Evolutionary conservation across 2,888 invertebrate genomes (phyloP).

Genomic region (Creontiades dilutus): DNA sequence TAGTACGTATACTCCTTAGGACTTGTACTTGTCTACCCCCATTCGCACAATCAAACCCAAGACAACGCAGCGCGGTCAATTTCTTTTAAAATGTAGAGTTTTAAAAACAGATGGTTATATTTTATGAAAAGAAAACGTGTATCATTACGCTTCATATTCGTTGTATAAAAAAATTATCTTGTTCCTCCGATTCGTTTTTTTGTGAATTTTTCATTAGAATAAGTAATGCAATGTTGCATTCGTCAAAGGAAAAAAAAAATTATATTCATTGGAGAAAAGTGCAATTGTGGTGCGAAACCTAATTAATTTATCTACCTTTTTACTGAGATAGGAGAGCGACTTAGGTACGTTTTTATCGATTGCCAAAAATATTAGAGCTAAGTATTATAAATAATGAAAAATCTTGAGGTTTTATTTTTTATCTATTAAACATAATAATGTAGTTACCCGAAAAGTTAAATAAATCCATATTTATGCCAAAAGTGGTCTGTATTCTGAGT

Average conservation of each 20-base stretch:
- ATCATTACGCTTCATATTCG: conserved; percentile 39
- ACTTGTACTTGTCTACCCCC: too few relatives aligned
- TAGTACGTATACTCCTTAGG: too few relatives aligned
- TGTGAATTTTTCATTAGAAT: background rate
- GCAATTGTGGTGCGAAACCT: conserved; percentile 55
- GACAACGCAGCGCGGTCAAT: background rate
- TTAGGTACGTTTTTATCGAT: conserved; percentile 47
- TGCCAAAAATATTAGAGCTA: conserved; percentile 65
- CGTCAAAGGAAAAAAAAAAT: background rate
- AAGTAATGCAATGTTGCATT: too few relatives aligned
- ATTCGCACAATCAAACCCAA: background rate
- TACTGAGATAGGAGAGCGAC: background rate
- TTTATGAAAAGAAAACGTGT: background rate
- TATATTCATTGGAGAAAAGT: conserved; percentile 37
- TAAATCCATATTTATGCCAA: conserved; percentile 66
- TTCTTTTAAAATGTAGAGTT: background rate
- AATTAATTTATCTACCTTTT: conserved; percentile 46
- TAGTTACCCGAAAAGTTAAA: conserved; percentile 64
- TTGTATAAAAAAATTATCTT: conserved; percentile 38
- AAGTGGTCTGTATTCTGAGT: too few relatives aligned
- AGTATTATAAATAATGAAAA: conserved; percentile 30
- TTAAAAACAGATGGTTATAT: background rate
- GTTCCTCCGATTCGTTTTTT: conserved; percentile 34
- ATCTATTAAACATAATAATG: conserved; percentile 56
- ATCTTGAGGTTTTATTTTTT: conserved; percentile 63